Conservation (phyloP, 2,888 invertebrate genomes). For the Therioaphis trifolii region DNA sequence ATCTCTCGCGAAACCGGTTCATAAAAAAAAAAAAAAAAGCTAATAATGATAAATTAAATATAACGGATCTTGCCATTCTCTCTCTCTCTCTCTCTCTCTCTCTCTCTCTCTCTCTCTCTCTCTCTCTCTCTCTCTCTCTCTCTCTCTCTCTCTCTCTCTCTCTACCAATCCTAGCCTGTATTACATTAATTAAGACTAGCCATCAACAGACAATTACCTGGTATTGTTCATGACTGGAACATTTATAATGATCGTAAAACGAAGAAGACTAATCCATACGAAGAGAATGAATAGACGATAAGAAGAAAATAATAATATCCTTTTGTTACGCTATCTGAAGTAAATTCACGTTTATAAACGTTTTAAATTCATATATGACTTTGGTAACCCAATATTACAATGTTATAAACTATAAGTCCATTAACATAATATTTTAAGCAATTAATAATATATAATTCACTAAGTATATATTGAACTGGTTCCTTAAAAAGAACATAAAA, state of each 20-base stretch:
- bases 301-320: neutral
- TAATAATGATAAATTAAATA: neutral
- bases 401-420: no score
- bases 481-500: neutral
- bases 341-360: constrained; percentile 24
- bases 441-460: neutral
- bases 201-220: constrained; percentile 34
- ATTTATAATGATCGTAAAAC: constrained; percentile 35
- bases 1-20: constrained; percentile 59
- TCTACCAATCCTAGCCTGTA: neutral
- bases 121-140: constrained; percentile 39
- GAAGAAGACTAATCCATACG: neutral
- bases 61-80: constrained; percentile 60
- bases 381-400: neutral
- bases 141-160: constrained; percentile 30
- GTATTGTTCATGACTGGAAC: constrained; percentile 57
- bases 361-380: neutral
- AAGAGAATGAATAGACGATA: neutral
- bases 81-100: constrained; percentile 24
- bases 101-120: constrained; percentile 29
- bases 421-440: neutral
- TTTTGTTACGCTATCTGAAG: constrained; percentile 19
- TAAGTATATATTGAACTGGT: constrained; percentile 3
- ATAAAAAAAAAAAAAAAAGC: constrained; percentile 64
- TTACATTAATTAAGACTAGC: constrained; percentile 49